Percentiles rank a stretch among this genome's conserved stretches.
phyloP scores from a whole-genome alignment of 2,888 invertebrate species.

The Tribolium freemani region DNA sequence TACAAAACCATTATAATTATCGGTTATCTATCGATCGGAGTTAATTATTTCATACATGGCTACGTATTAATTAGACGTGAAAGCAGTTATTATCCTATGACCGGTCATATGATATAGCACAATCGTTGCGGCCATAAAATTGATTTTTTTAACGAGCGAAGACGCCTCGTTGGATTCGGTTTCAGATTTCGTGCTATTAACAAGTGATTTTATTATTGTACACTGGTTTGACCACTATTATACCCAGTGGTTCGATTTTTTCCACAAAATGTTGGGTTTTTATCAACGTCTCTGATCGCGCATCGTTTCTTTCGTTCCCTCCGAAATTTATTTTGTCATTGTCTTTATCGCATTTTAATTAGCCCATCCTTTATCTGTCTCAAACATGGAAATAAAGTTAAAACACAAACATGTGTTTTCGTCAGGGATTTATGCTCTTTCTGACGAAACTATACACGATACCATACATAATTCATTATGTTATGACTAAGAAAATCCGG shows the following conservation, averaged over 20 bases:
- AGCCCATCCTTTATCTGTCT: slow-evolving; percentile 35
- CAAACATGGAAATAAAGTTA: slow-evolving; percentile 47
- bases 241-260: neutral
- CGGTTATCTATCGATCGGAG: slow-evolving; percentile 18
- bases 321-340: slow-evolving; percentile 34
- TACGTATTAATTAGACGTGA: slow-evolving; percentile 28
- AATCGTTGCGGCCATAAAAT: slow-evolving; percentile 4
- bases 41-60: slow-evolving; percentile 15
- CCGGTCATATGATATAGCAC: slow-evolving; percentile 6
- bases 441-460: slow-evolving; percentile 51
- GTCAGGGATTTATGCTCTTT: slow-evolving; percentile 50
- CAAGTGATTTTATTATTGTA: slow-evolving; percentile 13
- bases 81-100: slow-evolving; percentile 4
- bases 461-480: slow-evolving; percentile 57
- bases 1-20: slow-evolving; percentile 12
- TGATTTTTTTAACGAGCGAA: neutral
- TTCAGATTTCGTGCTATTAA: slow-evolving; percentile 1
- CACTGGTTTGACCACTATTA: neutral
- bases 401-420: slow-evolving; percentile 52
- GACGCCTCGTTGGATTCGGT: slow-evolving; percentile 5
- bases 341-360: slow-evolving; percentile 41
- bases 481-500: slow-evolving; percentile 59
- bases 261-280: neutral
- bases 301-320: slow-evolving; percentile 28
- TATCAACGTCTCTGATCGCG: neutral